Conservation (phyloP, 2,113 vertebrate species). For the Gymnarchus niloticus region DNA sequence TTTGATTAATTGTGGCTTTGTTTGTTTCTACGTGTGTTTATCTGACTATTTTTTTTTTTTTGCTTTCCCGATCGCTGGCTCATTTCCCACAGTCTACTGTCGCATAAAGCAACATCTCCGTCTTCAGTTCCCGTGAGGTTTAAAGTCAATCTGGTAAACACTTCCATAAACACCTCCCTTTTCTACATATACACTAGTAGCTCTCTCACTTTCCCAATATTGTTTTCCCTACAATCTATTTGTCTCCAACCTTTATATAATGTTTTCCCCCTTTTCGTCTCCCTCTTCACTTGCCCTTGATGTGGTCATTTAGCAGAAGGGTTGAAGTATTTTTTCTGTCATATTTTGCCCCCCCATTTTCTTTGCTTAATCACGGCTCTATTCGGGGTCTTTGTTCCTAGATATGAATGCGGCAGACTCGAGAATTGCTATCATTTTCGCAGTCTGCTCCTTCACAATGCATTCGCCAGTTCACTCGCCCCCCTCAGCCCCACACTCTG, state of each 20-base stretch:
- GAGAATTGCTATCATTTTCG: conserved; percentile 35
- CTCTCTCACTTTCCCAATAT: neutral
- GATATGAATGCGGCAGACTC: conserved; percentile 21
- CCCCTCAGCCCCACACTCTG: neutral
- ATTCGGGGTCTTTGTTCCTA: conserved; percentile 33
- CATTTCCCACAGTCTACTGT: no score
- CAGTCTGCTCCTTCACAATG: conserved; percentile 20
- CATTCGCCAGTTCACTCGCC: neutral
- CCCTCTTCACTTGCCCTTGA: neutral
- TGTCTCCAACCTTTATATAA: conserved; percentile 4
- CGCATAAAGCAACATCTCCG: no score
- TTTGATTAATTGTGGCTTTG: neutral
- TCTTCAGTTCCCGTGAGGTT: neutral
- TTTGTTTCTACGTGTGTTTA: neutral
- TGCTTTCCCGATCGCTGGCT: neutral
- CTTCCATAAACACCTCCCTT: neutral
- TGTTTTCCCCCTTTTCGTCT: neutral
- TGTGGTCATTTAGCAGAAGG: neutral
- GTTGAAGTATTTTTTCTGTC: neutral
- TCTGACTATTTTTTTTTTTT: neutral
- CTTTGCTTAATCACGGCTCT: conserved; percentile 26
- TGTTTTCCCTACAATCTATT: neutral
- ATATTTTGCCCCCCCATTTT: neutral
- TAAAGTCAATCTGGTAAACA: neutral
- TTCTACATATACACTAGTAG: neutral